Conservation (phyloP, 2,113 vertebrate genomes). For the Brachyhypopomus occidentalis region DNA sequence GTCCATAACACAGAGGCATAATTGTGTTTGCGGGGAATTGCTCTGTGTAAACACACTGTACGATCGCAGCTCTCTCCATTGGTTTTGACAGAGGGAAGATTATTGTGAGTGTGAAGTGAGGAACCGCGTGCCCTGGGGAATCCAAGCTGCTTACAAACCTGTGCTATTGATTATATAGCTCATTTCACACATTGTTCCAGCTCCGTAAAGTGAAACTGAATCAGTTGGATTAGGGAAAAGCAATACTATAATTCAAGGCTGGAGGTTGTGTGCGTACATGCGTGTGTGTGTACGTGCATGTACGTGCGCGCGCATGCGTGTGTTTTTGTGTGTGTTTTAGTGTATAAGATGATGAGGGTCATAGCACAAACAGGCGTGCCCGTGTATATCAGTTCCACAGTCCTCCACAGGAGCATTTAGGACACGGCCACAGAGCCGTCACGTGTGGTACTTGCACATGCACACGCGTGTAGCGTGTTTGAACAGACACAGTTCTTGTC, state of each 20-base stretch:
- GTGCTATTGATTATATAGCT: constrained; percentile 91
- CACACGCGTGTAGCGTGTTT: constrained; percentile 11
- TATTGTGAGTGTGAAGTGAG: constrained; percentile 74
- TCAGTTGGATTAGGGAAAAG: constrained; percentile 71
- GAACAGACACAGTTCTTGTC: neutral
- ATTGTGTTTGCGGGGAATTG: constrained; percentile 68
- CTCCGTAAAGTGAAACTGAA: constrained; percentile 90
- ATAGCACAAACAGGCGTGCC: constrained; percentile 1
- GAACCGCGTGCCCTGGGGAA: constrained; percentile 76
- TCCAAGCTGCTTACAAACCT: constrained; percentile 86
- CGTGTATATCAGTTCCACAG: neutral
- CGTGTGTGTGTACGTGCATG: neutral
- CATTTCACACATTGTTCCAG: constrained; percentile 90
- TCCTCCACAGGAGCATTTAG: neutral
- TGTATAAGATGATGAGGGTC: constrained; percentile 5
- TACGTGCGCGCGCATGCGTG: no score
- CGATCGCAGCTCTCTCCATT: constrained; percentile 64
- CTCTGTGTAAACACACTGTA: constrained; percentile 68
- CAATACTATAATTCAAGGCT: constrained; percentile 68
- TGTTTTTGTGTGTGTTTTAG: constrained; percentile 3
- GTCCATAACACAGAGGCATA: constrained; percentile 9
- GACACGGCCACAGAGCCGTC: neutral
- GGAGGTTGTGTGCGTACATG: constrained; percentile 56
- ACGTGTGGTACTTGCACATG: neutral
- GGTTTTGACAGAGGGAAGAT: constrained; percentile 66